Evolutionary conservation across 2,113 vertebrate species (phyloP), one percentile per base, ranked within the genome.

Genomic region (Scomber colias): DNA sequence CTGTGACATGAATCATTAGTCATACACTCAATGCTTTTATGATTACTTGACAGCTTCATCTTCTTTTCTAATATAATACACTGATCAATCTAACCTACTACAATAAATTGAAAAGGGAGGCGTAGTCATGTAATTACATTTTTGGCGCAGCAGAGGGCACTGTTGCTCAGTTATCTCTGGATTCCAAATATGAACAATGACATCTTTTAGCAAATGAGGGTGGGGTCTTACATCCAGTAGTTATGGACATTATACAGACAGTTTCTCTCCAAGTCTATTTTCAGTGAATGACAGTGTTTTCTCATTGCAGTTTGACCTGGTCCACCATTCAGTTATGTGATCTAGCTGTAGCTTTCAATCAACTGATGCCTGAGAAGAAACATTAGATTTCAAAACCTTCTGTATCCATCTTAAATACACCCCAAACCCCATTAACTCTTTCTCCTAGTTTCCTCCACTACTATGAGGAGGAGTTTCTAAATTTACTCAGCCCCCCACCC

Each of bases 101-200:
- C 7, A 8, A 40, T 64, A n/a, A 46, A n/a, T 13, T 9, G 6
- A n/a, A 4, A 0, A 10, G 3, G 5, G 0, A 15, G 11, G 35
- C 1, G 35, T 8, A 3, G 3, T 6, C 13, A n/a, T 68, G 61
- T 77, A 35, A n/a, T 48, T 71, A 44, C 63, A 16, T 0, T 3
- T 40, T 60, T 48, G 1, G 1, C 21, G 11, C 90, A 82, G 13
- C 46, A 91, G 88, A 87, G 75, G 84, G 59, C 21, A 3, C 61
- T 81, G 51, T 81, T 87, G 60, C 21, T 59, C 48, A 81, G 3
- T 56, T 21, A 79, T 66, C 15, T 1, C 15, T 30, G 24, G 14
- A n/a, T 12, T 16, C 2, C 0, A 27, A 30, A 35, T n/a, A 11
- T 24, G 54, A 27, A 49, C 55, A 64, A 30, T 53, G 16, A 24